Percentiles rank a stretch among this genome's conserved stretches.
Conservation (phyloP, 2,888 invertebrate genomes). For the Cacoxenus indagator region DNA sequence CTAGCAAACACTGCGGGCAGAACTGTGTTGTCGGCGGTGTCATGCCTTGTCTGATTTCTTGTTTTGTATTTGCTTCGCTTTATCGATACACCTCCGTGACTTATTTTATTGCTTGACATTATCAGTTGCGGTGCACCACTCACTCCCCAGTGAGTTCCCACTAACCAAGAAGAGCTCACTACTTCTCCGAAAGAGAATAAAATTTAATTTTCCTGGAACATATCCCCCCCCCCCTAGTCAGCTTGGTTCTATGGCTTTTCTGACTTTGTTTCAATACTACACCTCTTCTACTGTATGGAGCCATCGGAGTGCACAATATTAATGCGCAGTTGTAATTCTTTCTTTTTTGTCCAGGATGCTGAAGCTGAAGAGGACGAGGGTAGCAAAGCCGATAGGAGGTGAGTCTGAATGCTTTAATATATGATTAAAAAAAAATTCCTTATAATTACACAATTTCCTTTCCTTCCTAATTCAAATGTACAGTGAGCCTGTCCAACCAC, state of each 20-base stretch:
- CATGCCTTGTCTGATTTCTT: background rate
- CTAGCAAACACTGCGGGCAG: background rate
- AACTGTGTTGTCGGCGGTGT: background rate
- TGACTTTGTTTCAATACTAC: background rate
- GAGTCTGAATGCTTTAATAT: background rate
- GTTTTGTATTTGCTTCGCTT: background rate
- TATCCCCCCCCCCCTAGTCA: background rate
- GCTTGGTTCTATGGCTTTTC: background rate
- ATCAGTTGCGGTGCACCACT: background rate
- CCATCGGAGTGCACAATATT: background rate
- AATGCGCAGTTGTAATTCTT: background rate
- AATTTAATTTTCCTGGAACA: background rate
- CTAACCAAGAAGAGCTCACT: background rate
- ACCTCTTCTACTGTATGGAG: background rate
- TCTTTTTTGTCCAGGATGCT: conserved; percentile 57
- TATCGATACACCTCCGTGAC: background rate
- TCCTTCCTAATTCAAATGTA: no score
- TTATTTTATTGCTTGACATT: background rate
- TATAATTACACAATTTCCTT: background rate
- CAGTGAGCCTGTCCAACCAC: no score
- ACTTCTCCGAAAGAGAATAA: background rate
- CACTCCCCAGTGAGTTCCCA: background rate
- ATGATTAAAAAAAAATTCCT: background rate
- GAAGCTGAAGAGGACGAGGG: conserved; percentile 69
- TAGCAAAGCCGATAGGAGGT: conserved; percentile 65